Evolutionary conservation across 2,888 invertebrate species (phyloP), one percentile per base, ranked within the genome.

Genomic region (Callosobruchus maculatus): DNA sequence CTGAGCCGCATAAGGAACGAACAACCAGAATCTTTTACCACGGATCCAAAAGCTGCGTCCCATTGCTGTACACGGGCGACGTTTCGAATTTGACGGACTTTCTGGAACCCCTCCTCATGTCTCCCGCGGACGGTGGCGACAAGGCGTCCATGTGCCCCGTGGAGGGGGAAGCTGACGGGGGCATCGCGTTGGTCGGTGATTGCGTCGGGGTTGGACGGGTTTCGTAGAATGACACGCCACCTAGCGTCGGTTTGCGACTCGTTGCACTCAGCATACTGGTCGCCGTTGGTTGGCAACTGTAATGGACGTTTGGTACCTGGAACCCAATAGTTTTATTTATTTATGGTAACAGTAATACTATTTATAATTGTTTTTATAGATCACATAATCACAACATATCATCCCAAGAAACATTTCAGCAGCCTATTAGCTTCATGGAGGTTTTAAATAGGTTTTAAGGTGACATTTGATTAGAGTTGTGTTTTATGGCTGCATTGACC

Each of bases 81-180:
- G 71, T 72, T 20, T 73, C 73, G 21, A 93, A 93, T 83, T 93
- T 92, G 0, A 93, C 93, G 79, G 93, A 93, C 80, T 93, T 93
- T 83, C 92, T 90, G 88, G 87, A 21, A 88, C 88, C 70, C 77
- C 90, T 88, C 78, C 90, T 76, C 82, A 87, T 21, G 87, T 49
- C 49, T 1, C 49, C 13, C 1, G 21, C 68, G 5, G 68, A 13
- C 9, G 87, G 81, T 85, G 89, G 77, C 20, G 79, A 79, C 0
- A 79, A 74, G 21, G 78, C 75, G 70, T 79, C 79, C 20, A 77
- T 78, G 26, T 77, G 74, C 18, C 49, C 49, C 49, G 88, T 87
- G 22, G 89, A 88, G 86, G 21, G 89, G 0, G 89, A 90, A 22
- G 89, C 88, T 86, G 21, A 89, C 0, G 89, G 90, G 85, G 84